Evolutionary conservation across 2,797 vertebrate genomes (phyloP), one percentile per base, ranked within the genome.

Genomic region (Taeniopygia guttata): DNA sequence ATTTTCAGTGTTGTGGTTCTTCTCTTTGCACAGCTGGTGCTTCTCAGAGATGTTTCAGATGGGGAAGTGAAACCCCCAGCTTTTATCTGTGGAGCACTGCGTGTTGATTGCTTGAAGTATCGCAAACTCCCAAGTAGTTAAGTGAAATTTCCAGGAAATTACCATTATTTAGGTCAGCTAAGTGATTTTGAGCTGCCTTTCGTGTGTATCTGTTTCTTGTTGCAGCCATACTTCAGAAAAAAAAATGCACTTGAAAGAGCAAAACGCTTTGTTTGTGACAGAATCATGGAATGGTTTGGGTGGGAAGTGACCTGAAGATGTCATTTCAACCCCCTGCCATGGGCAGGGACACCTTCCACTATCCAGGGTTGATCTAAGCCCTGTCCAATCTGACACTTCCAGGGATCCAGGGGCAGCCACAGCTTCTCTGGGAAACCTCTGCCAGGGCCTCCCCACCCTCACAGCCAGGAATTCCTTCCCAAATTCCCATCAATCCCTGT

Each of bases 361-460:
- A 1, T 11, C 5, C 23, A 29, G 46, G 23, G 29, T 0, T n/a
- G 38, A 2, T 64, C 51, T 55, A 68, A n/a, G 16, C 19, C 29
- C 19, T 0, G 0, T 43, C 38, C 82, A 52, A 0, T 48, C 25
- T 30, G n/a, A 18, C 45, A 38, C 16, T 64, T 0, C 27, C 59
- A 79, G 59, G 51, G 36, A 63, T 69, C 38, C 46, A 36, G 55
- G 40, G 25, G 2, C 63, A 85, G 72, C 48, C 42, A 30, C 55
- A 77, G 64, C 56, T 62, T 4, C 30, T 32, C 56, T 63, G 56
- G 56, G 34, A n/a, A 0, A 27, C 0, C 29, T 30, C 0, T 54
- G 0, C 34, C 63, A 85, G 29, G 2, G 2, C 16, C 11, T 54
- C 3, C 0, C 5, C 13, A 29, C 5, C 19, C 34, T 54, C 55